Evolutionary conservation across 1,140 invertebrate species (phyloP), one percentile per base, ranked within the genome.

Genomic region (Heliothis subflexa): DNA sequence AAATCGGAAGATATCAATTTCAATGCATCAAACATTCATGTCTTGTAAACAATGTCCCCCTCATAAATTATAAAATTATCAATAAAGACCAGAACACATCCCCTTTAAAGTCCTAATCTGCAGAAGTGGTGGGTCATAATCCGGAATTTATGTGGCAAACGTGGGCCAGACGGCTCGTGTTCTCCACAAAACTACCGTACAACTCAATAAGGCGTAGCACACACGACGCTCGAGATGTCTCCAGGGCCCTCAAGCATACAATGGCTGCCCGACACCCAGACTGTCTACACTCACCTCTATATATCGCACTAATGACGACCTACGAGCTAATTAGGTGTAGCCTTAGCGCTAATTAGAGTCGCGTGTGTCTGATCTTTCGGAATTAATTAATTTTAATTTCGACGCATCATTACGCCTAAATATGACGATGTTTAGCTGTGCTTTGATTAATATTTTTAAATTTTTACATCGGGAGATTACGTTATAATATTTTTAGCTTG

Each of bases 211-310:
- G 82, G 76, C 79, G 80, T 73, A 79, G 81, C 75, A 79, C 81
- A 83, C 79, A 72, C 61, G 84, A 80, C 84, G 86, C 71, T 74
- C 57, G 81, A 88, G 85, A 89, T 83, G 85, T 78, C 83, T 88
- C 78, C 83, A 90, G 86, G 66, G 80, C 85, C 78, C 86, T 90
- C 70, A 55, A 83, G 21, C 45, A 62, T 25, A 71, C 68, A 72
- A 71, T 62, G 47, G 64, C 50, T 47, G 73, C 73, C 82, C 85
- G 87, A 88, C 83, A 80, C 78, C 81, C 59, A 76, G 78, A 79
- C 78, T 79, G 71, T 54, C 59, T 75, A 18, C 45, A 25, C 14
- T 47, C 45, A 61, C 14, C 47, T 18, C 21, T 52, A 73, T 47
- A 25, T 73, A 47, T 45, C 28, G 18, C 18, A 49, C 54, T 73